Percentiles rank a stretch among this genome's conserved stretches.
Evolutionary conservation across 2,888 invertebrate species (phyloP).

Genomic region (Resseliella maxima): DNA sequence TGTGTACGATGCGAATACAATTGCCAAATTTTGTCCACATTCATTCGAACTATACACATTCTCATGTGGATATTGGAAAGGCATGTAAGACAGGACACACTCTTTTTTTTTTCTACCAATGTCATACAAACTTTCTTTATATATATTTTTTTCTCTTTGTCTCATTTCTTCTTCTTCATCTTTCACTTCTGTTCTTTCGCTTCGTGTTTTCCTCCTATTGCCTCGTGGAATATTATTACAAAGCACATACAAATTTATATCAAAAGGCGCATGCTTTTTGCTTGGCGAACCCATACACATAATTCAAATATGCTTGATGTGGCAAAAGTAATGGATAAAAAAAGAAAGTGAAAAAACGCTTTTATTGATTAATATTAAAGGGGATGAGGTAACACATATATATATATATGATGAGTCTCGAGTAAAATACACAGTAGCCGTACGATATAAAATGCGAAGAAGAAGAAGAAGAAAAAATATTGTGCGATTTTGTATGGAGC

Average conservation of each 20-base stretch:
- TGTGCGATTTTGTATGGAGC: neutral
- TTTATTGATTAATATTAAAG: too few species aligned
- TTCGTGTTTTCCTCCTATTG: neutral
- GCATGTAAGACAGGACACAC: neutral
- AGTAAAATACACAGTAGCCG: conserved; percentile 9
- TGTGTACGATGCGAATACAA: neutral
- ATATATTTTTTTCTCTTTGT: neutral
- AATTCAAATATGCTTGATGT: neutral
- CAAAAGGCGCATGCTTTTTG: conserved; percentile 58
- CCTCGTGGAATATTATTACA: too few species aligned
- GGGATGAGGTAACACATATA: neutral
- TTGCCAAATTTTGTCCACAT: conserved; percentile 48
- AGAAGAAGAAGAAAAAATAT: neutral
- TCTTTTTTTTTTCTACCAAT: neutral
- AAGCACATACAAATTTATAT: conserved; percentile 30
- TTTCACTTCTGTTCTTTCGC: neutral
- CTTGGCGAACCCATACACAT: conserved; percentile 56
- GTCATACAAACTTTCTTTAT: neutral
- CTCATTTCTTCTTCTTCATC: neutral
- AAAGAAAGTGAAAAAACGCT: neutral
- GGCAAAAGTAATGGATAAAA: neutral
- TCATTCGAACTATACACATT: conserved; percentile 2
- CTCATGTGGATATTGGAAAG: neutral
- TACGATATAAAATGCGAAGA: neutral
- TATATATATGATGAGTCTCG: neutral